A percentile compares a stretch with the other conserved stretches of the same genome.
These are phyloP conservation scores for Baccha elongata DNA, from an alignment of 2,888 invertebrate species.

Conservation along the genomic window DNA sequence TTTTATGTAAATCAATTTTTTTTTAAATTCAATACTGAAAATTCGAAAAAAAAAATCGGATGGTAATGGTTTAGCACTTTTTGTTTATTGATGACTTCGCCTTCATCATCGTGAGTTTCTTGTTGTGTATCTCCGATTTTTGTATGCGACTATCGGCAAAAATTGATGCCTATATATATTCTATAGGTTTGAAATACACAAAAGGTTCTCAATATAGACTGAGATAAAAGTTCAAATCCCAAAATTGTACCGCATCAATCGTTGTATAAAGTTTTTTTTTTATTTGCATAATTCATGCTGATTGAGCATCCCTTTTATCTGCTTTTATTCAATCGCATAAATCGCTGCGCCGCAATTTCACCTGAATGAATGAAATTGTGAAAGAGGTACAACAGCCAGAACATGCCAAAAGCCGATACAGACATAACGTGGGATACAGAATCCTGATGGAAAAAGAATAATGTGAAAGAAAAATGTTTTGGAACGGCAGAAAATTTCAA, in stretches of 20 bases:
- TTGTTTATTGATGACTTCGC: constrained; percentile 52
- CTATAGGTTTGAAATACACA: constrained; percentile 26
- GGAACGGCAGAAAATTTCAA: constrained; percentile 6
- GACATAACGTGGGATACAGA: not conserved
- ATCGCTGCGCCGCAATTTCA: constrained; percentile 69
- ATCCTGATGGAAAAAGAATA: constrained; percentile 1
- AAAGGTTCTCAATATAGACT: constrained; percentile 2
- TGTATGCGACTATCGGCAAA: constrained; percentile 7
- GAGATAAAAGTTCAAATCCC: constrained; percentile 68
- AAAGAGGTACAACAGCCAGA: constrained; percentile 15
- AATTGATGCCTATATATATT: not conserved
- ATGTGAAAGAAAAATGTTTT: constrained; percentile 33
- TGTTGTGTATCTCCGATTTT: constrained; percentile 48
- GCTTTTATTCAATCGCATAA: constrained; percentile 72
- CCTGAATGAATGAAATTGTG: constrained; percentile 56
- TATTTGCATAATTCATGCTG: constrained; percentile 74
- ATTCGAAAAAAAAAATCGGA: constrained; percentile 9
- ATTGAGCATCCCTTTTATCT: constrained; percentile 74
- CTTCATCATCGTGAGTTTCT: constrained; percentile 31
- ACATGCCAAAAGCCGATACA: not conserved
- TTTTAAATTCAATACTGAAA: constrained; percentile 34
- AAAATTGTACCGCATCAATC: constrained; percentile 71
- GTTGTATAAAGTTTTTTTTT: constrained; percentile 51
- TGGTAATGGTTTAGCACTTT: constrained; percentile 28
- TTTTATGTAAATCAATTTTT: constrained; percentile 54